Base-by-base conservation (phyloP, 2,888 invertebrate species). In the Orthonevra nobilis region DNA sequence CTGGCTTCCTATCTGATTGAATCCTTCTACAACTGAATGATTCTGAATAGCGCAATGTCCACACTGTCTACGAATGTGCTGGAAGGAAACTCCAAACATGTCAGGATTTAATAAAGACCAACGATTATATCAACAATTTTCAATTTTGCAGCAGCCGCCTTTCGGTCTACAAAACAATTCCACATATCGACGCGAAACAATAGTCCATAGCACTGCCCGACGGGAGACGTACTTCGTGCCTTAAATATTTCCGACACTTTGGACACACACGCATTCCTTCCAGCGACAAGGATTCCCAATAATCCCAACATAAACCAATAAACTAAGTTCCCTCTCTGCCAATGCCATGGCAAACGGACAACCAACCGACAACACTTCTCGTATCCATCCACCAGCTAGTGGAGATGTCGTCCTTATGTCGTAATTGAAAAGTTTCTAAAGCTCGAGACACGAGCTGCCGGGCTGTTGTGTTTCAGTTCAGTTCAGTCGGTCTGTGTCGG, bases 401-500 rank as follows among this genome's bases (percentile, higher is more conserved):
- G n/a, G n/a, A n/a, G n/a, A n/a, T n/a, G n/a, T n/a, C n/a, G n/a
- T n/a, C n/a, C n/a, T n/a, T n/a, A n/a, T 48, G n/a, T n/a, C 30
- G 68, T 58, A 58, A 64, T 77, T 70, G 75, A 77, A 77, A 77
- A 77, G 75, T 77, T 77, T 77, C 74, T 19, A 75, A 36, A 64
- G 56, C 63, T 52, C 63, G 72, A 70, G n/a, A n/a, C 70, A 77
- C 52, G 28, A 70, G 70, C 63, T 15, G 20, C n/a, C n/a, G n/a
- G n/a, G n/a, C n/a, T n/a, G n/a, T n/a, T n/a, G n/a, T n/a, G n/a
- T n/a, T n/a, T n/a, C n/a, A n/a, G n/a, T n/a, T n/a, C n/a, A n/a
- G n/a, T n/a, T 48, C 42, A 69, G 30, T 19, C 46, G 15, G 54
- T 64, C 54, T 54, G 20, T 23, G 17, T 20, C 56, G 54, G 48